Conservation (phyloP, 2,797 vertebrate species). For the Sebastes hubbsi region DNA sequence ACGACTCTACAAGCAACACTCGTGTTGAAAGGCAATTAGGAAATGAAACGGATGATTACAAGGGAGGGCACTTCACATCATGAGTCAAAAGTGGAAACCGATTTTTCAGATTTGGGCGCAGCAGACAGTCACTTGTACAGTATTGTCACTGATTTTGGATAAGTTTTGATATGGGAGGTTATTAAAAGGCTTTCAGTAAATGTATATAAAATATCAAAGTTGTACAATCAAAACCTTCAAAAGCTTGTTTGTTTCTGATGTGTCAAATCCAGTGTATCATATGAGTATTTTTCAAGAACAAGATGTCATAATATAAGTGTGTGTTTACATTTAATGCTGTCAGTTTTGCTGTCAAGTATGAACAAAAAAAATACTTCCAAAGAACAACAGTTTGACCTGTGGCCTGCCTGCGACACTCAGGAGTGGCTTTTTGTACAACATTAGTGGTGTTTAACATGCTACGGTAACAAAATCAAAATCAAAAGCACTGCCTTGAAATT, state of each 20-base stretch:
- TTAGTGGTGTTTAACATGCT: slow-evolving; percentile 19
- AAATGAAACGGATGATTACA: slow-evolving; percentile 10
- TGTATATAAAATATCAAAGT: slow-evolving; percentile 49
- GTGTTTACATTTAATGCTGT: slow-evolving; percentile 49
- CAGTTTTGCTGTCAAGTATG: slow-evolving; percentile 17
- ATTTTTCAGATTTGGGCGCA: slow-evolving; percentile 24
- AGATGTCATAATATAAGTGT: slow-evolving; percentile 12
- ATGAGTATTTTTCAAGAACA: slow-evolving; percentile 67
- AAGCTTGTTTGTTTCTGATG: slow-evolving; percentile 44
- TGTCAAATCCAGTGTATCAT: slow-evolving; percentile 50
- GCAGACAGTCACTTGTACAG: slow-evolving; percentile 31
- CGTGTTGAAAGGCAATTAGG: slow-evolving; percentile 18
- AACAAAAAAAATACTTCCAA: not conserved
- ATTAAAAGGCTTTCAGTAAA: slow-evolving; percentile 35
- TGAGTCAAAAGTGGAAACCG: not conserved
- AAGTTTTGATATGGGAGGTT: slow-evolving; percentile 50
- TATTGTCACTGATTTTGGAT: slow-evolving; percentile 15
- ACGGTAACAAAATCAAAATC: slow-evolving; percentile 20
- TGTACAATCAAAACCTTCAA: slow-evolving; percentile 33
- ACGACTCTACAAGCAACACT: slow-evolving; percentile 1
- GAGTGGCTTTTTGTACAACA: slow-evolving; percentile 14
- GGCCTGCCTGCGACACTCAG: not conserved
- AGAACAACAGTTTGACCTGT: not conserved
- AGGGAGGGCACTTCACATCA: slow-evolving; percentile 30
- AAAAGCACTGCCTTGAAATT: slow-evolving; percentile 54